Conservation (phyloP, 2,113 vertebrate genomes). For the Empidonax traillii region DNA sequence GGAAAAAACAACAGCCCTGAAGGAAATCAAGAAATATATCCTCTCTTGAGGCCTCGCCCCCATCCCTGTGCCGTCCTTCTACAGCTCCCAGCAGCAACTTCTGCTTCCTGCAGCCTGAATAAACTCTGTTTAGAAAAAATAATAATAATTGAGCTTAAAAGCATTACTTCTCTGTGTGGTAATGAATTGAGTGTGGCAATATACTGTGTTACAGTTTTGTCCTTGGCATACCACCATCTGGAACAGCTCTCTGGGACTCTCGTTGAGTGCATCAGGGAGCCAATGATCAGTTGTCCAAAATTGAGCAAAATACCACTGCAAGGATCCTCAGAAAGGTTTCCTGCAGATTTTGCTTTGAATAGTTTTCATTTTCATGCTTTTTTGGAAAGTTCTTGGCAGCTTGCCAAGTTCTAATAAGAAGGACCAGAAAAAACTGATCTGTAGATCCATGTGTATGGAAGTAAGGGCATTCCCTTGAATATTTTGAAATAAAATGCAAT, state of each 20-base stretch:
- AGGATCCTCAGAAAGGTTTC: constrained; percentile 6
- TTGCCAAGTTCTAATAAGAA: background rate
- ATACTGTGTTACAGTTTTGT: constrained; percentile 46
- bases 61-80: constrained; percentile 26
- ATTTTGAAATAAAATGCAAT: background rate
- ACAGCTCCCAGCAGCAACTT: constrained; percentile 56
- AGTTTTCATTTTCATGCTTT: background rate
- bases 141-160: constrained; percentile 52
- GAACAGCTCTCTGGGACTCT: constrained; percentile 36
- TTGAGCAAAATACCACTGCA: constrained; percentile 24
- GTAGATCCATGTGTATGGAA: background rate
- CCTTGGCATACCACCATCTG: constrained; percentile 53
- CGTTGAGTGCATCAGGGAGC: constrained; percentile 29
- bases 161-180: constrained; percentile 52
- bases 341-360: constrained; percentile 7
- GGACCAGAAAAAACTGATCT: background rate
- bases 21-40: constrained; percentile 68
- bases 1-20: constrained; percentile 69
- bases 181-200: constrained; percentile 67
- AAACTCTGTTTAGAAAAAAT: constrained; percentile 44
- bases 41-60: constrained; percentile 60
- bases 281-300: constrained; percentile 26
- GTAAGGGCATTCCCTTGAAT: background rate
- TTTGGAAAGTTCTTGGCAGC: background rate
- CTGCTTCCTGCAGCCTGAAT: constrained; percentile 63